Evolutionary conservation across 2,797 vertebrate species (phyloP).

Genomic region (Mormyrops boulengeri): DNA sequence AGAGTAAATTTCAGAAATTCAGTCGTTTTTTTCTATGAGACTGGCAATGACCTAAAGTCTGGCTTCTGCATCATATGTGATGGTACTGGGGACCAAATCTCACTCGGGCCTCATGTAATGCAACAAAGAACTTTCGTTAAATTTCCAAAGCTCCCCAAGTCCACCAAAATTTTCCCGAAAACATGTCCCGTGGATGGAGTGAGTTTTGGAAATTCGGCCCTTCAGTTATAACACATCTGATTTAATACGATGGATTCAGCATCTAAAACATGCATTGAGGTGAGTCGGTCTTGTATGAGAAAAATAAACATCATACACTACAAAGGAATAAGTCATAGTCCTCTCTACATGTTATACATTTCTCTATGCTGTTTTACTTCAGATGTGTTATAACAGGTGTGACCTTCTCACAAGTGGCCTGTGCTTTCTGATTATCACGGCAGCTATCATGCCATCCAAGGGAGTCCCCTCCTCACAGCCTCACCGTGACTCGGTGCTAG

Average conservation of each 20-base stretch:
- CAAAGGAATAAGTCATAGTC: neutral
- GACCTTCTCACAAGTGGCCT: neutral
- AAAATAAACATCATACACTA: neutral
- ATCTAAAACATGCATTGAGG: neutral
- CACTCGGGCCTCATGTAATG: neutral
- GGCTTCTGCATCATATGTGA: neutral
- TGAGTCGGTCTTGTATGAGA: neutral
- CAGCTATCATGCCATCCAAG: neutral
- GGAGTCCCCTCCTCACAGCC: neutral
- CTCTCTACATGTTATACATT: neutral
- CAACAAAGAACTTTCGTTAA: neutral
- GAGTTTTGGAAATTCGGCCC: neutral
- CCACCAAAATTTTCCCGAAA: neutral
- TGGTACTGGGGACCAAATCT: neutral
- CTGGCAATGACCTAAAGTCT: neutral
- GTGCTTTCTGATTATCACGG: neutral
- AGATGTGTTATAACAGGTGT: neutral
- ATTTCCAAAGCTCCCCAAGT: neutral
- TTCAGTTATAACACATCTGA: neutral
- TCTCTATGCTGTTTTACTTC: neutral
- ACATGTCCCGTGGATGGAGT: neutral
- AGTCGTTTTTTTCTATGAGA: neutral
- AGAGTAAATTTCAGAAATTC: neutral
- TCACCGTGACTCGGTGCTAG: neutral
- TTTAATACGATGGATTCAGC: neutral